A percentile compares a stretch with the other conserved stretches of the same genome.
Evolutionary conservation across 2,797 vertebrate genomes (phyloP).

Genomic region (Bradypus variegatus): DNA sequence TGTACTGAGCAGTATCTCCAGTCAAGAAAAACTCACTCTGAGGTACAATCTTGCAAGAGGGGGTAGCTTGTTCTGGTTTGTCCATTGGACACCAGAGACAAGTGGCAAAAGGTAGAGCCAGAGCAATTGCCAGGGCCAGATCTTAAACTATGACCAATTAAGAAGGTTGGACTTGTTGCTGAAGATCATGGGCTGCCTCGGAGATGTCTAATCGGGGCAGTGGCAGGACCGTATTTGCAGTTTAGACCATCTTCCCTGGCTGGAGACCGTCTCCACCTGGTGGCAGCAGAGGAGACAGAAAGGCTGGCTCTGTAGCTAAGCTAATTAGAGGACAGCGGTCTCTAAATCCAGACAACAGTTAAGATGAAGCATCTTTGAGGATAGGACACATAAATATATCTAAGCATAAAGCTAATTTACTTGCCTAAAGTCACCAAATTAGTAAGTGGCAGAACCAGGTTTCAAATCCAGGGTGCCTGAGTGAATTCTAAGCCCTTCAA

Average conservation of each 20-base stretch:
- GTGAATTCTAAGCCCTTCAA: neutral
- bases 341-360: neutral
- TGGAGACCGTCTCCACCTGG: neutral
- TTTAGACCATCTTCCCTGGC: neutral
- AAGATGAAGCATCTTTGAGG: neutral
- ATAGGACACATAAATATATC: neutral
- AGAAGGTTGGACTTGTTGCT: neutral
- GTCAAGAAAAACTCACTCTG: neutral
- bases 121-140: neutral
- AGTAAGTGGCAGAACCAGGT: neutral
- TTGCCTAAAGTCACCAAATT: neutral
- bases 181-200: neutral
- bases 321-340: too few relatives aligned
- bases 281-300: neutral
- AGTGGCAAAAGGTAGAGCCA: neutral
- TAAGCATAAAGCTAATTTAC: neutral
- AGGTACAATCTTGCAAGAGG: accelerated
- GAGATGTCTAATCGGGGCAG: neutral
- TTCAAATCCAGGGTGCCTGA: too few relatives aligned
- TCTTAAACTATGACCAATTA: accelerated
- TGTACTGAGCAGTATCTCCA: neutral
- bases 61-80: neutral
- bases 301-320: neutral
- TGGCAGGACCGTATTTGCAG: neutral
- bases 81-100: neutral